phyloP scores from a whole-genome alignment of 2,888 invertebrate genomes.

The Philaethria dido region DNA sequence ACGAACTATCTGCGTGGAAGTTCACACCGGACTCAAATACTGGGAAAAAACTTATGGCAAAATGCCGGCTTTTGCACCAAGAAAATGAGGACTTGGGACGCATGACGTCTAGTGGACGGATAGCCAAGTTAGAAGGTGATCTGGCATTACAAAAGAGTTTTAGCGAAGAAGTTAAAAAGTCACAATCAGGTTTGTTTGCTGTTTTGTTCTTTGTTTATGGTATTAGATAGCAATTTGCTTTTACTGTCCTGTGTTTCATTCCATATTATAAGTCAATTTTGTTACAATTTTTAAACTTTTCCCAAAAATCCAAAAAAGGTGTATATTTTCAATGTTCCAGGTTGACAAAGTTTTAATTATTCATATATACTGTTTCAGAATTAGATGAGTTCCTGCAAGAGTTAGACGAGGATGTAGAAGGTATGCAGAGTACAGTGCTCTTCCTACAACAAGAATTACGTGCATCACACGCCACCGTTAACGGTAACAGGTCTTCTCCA shows the following conservation, averaged over 20 bases:
- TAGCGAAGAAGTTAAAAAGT: slow-evolving; percentile 97
- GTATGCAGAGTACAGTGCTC: slow-evolving; percentile 98
- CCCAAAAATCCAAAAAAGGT: background rate
- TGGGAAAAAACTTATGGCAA: slow-evolving; percentile 98
- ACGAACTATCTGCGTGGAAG: slow-evolving; percentile 99
- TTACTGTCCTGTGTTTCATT: no score
- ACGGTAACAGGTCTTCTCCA: slow-evolving; percentile 63
- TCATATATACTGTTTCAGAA: slow-evolving; percentile 83
- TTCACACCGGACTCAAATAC: slow-evolving; percentile 99
- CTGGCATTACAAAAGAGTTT: slow-evolving; percentile 97
- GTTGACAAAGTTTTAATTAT: no score
- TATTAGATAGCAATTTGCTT: no score
- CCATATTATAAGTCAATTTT: no score
- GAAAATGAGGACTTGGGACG: slow-evolving; percentile 99
- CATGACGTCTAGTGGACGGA: slow-evolving; percentile 96
- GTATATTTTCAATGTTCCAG: no score
- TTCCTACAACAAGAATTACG: slow-evolving; percentile 96
- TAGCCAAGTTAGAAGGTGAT: slow-evolving; percentile 98
- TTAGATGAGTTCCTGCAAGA: slow-evolving; percentile 97
- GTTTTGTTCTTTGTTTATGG: background rate
- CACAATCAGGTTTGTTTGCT: slow-evolving; percentile 91
- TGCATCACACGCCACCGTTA: slow-evolving; percentile 85
- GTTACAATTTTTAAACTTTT: background rate
- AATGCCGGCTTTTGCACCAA: slow-evolving; percentile 96
- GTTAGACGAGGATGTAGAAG: slow-evolving; percentile 98